Evolutionary conservation across 2,888 invertebrate genomes (phyloP).

Genomic region (Teleogryllus oceanicus): DNA sequence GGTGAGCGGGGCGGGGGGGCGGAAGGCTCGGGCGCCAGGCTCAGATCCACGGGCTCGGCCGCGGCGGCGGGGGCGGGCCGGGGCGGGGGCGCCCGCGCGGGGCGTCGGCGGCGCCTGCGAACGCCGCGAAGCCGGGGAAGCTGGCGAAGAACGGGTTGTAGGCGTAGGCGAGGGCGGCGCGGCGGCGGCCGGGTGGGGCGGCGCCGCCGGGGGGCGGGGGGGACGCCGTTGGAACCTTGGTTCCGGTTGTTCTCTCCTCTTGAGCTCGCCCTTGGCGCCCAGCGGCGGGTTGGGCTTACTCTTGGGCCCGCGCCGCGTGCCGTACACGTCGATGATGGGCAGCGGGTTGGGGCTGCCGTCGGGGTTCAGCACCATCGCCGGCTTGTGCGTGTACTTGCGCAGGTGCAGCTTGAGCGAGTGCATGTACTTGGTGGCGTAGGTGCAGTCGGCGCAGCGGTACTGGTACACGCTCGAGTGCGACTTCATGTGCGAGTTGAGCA

Average conservation of each 20-base stretch:
- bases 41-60: conserved; percentile 39
- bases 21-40: conserved; percentile 40
- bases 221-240: neutral
- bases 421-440: conserved; percentile 96
- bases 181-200: neutral
- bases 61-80: neutral
- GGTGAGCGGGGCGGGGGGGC: conserved; percentile 42
- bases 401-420: conserved; percentile 95
- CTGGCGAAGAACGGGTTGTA: conserved; percentile 39
- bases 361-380: conserved; percentile 83
- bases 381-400: conserved; percentile 85
- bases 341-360: conserved; percentile 86
- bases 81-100: neutral
- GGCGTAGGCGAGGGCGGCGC: conserved; percentile 37
- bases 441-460: conserved; percentile 88
- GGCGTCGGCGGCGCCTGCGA: conserved; percentile 41
- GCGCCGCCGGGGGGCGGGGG: neutral
- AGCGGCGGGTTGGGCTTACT: conserved; percentile 46
- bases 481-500: conserved; percentile 97
- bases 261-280: neutral
- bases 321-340: conserved; percentile 86
- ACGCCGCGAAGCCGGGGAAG: conserved; percentile 40
- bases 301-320: conserved; percentile 83
- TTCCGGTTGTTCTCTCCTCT: too few relatives aligned
- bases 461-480: conserved; percentile 91